phyloP scores from a whole-genome alignment of 2,888 invertebrate species.

The Chrysolina haemoptera region DNA sequence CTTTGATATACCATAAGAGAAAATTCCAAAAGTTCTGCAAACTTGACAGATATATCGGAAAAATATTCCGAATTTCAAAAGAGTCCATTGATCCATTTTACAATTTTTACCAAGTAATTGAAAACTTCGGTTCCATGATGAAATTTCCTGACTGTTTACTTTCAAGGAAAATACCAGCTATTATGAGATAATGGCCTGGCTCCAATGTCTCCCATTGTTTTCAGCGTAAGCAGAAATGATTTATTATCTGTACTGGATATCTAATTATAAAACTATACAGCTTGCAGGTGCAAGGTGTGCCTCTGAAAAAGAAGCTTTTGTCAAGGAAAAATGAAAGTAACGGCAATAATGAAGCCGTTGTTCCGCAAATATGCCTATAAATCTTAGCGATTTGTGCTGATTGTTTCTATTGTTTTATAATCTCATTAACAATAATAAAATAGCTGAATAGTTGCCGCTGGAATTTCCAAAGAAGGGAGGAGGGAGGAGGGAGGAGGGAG shows the following conservation, averaged over 20 bases:
- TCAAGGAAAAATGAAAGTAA: slow-evolving; percentile 22
- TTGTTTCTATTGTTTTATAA: slow-evolving; percentile 13
- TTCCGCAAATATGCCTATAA: slow-evolving; percentile 1
- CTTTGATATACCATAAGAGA: too few species aligned
- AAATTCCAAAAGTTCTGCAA: too few species aligned
- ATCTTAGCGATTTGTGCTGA: slow-evolving; percentile 3
- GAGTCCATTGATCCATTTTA: too few species aligned
- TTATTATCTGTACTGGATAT: slow-evolving; percentile 8
- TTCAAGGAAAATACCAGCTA: not conserved
- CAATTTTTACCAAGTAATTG: too few species aligned
- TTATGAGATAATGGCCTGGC: not conserved
- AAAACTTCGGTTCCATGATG: too few species aligned
- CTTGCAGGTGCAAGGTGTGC: slow-evolving; percentile 18
- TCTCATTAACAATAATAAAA: not conserved
- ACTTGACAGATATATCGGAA: too few species aligned
- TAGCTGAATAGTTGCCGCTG: not conserved
- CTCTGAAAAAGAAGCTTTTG: slow-evolving; percentile 19
- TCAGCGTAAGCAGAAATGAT: slow-evolving; percentile 10
- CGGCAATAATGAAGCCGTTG: not conserved
- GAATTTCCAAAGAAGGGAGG: not conserved
- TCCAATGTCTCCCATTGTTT: slow-evolving; percentile 14
- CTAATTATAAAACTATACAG: slow-evolving; percentile 17
- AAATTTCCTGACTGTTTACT: not conserved
- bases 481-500: too few species aligned
- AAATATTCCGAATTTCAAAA: too few species aligned